phyloP scores from a whole-genome alignment of 2,113 vertebrate genomes.

The Ibidorhyncha struthersii region DNA sequence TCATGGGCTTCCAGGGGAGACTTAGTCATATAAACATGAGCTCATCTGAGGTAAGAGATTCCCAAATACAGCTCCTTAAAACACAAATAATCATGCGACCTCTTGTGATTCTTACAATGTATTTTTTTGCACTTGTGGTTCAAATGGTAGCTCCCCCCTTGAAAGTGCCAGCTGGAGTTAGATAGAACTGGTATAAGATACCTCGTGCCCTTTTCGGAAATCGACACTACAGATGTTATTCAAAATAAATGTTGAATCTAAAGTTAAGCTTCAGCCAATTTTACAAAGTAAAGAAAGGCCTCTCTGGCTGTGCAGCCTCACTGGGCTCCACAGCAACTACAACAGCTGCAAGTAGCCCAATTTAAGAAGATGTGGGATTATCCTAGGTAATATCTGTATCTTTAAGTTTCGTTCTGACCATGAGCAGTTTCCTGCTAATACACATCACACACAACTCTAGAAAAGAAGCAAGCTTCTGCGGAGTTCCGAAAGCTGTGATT shows the following conservation, averaged over 20 bases:
- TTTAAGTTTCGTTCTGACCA: neutral
- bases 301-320: neutral
- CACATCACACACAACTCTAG: neutral
- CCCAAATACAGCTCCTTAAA: neutral
- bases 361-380: neutral
- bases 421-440: neutral
- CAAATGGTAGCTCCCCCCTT: neutral
- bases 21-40: conserved; percentile 10
- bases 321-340: neutral
- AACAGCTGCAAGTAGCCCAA: neutral
- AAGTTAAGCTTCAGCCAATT: neutral
- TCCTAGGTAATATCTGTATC: neutral
- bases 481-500: neutral
- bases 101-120: neutral
- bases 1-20: neutral
- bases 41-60: neutral
- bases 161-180: neutral
- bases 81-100: neutral
- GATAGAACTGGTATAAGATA: neutral
- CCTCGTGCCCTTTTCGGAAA: neutral
- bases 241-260: neutral
- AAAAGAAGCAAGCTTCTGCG: neutral
- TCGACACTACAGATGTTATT: neutral
- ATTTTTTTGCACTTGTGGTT: neutral
- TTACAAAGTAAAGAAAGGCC: neutral